Evolutionary conservation across 2,113 vertebrate species (phyloP), one percentile per base, ranked within the genome.

Genomic region (Stigmatopora nigra): DNA sequence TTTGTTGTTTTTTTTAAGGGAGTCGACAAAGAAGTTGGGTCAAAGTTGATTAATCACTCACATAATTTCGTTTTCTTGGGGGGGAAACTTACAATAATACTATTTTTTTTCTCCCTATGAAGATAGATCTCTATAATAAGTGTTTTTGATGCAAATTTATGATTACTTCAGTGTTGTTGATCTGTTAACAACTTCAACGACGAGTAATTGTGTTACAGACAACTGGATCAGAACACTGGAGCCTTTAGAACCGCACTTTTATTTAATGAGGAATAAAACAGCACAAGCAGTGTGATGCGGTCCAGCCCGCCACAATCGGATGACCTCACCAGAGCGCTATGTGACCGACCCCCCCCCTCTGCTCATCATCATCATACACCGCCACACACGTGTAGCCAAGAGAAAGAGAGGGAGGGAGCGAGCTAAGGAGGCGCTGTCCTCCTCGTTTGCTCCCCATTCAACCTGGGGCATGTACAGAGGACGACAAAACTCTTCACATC

Each of bases 401-500:
- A 61, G 48, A 65, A 2, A 56, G 11, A 63, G 0, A 51, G 52
- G 35, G 52, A 25, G 36, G 38, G 13, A 66, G 41, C 48, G 46
- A 55, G 0, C 51, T 25, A 19, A 48, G n/a, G 38, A 61, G 51
- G 14, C 20, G 17, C 73, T 69, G 73, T 76, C 71, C 63, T 78
- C 62, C 65, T 72, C 67, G 68, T 66, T 67, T 63, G 64, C 63
- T 67, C 71, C 77, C 76, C 70, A 77, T 70, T 64, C 75, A 76
- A 79, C 84, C 84, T 71, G 79, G 61, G 86, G 82, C 79, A 56
- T 65, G 77, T 68, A 35, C 79, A 75, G 58, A 45, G 22, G 66
- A 84, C 67, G 73, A 81, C 78, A 81, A 72, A 81, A 73, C 77
- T 73, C 81, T 38, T 80, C 75, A 81, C 82, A 79, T 86, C 86